These are phyloP conservation scores for Onychomys leucogaster DNA, from an alignment of 2,797 vertebrate species.

Conservation along the genomic window DNA sequence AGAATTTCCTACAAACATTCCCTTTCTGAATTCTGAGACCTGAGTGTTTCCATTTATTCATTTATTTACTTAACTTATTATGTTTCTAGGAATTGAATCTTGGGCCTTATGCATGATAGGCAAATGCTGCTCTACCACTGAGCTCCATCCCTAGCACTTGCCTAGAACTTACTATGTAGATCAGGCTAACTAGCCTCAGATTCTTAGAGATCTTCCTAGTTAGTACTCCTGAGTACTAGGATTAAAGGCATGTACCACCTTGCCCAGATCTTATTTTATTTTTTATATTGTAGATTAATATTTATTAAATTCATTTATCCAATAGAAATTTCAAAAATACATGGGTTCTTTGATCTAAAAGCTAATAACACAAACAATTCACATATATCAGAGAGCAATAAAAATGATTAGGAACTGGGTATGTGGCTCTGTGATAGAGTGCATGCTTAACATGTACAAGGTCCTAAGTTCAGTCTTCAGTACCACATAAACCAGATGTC, in stretches of 20 bases:
- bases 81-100: background rate
- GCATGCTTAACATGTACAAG: background rate
- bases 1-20: slow-evolving; percentile 29
- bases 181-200: background rate
- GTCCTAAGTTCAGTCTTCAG: background rate
- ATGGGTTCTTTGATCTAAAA: slow-evolving; percentile 45
- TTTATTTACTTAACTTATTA: background rate
- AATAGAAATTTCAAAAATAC: background rate
- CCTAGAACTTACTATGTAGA: background rate
- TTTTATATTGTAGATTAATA: background rate
- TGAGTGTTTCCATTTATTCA: slow-evolving; percentile 21
- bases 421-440: background rate
- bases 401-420: background rate
- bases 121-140: background rate
- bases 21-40: slow-evolving; percentile 9
- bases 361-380: background rate
- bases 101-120: background rate
- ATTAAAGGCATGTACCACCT: background rate
- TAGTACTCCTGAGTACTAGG: background rate
- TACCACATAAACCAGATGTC: background rate
- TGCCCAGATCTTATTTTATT: background rate
- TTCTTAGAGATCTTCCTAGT: background rate
- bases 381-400: background rate
- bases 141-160: background rate
- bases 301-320: background rate